phyloP scores from a whole-genome alignment of 2,113 vertebrate species.

The Lampris incognitus region DNA sequence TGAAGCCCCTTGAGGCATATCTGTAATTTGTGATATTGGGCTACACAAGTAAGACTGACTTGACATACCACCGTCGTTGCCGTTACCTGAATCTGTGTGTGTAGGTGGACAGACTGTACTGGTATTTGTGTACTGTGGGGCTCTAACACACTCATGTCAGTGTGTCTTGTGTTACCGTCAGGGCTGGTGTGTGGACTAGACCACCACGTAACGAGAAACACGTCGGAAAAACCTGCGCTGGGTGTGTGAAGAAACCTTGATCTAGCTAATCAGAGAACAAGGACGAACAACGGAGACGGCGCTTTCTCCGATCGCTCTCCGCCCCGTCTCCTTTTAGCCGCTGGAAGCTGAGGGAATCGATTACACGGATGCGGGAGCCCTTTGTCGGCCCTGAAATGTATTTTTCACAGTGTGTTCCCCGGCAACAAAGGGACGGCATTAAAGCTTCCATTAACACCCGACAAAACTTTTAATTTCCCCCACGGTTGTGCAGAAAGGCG shows the following conservation, averaged over 20 bases:
- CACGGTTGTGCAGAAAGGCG: conserved; percentile 59
- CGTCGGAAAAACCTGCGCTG: neutral
- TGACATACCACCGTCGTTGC: too few relatives aligned
- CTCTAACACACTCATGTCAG: neutral
- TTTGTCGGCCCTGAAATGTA: conserved; percentile 63
- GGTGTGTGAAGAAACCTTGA: conserved; percentile 26
- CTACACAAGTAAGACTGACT: too few relatives aligned
- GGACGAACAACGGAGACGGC: conserved; percentile 32
- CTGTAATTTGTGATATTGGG: too few relatives aligned
- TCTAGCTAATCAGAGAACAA: conserved; percentile 48
- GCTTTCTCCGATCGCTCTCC: conserved; percentile 42
- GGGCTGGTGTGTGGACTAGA: neutral
- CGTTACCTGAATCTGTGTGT: too few relatives aligned
- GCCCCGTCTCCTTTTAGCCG: conserved; percentile 27
- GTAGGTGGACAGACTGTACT: too few relatives aligned
- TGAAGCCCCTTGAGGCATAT: too few relatives aligned
- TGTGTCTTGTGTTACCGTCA: too few relatives aligned
- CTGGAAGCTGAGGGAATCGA: conserved; percentile 64
- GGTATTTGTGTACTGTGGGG: neutral
- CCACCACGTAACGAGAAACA: too few relatives aligned
- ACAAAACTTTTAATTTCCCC: conserved; percentile 74
- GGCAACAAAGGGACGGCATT: conserved; percentile 68
- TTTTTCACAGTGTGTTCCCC: conserved; percentile 60
- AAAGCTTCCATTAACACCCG: conserved; percentile 66
- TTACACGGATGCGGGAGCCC: conserved; percentile 55